A percentile compares a stretch with the other conserved stretches of the same genome.
Evolutionary conservation across 2,797 vertebrate genomes (phyloP).

Genomic region (Hylomyscus alleni): DNA sequence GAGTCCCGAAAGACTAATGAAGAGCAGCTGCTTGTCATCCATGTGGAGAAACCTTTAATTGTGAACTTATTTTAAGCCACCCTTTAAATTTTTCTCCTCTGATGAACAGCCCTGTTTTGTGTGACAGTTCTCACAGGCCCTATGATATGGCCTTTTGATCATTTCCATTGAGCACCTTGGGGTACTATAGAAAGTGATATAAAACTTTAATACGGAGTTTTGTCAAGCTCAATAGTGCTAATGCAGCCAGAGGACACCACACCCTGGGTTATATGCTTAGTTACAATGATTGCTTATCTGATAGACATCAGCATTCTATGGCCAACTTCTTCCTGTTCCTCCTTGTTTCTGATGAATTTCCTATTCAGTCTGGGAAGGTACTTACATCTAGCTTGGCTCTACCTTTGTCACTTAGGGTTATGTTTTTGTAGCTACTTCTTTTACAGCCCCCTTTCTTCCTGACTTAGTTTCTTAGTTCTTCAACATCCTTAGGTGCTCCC

Average conservation of each 20-base stretch:
- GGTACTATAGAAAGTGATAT: conserved; percentile 2
- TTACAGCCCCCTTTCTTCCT: neutral
- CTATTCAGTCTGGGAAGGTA: accelerated
- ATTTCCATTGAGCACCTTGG: neutral
- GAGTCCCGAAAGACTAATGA: conserved; percentile 66
- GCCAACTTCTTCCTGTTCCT: neutral
- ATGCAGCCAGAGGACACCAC: neutral
- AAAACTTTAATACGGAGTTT: conserved; percentile 26
- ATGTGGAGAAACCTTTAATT: conserved; percentile 42
- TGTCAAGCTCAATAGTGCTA: neutral
- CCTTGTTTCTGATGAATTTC: neutral
- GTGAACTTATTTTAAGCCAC: conserved; percentile 56
- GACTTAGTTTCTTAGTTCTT: conserved; percentile 18
- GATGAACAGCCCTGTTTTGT: neutral
- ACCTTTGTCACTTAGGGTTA: neutral
- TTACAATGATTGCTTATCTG: conserved; percentile 43
- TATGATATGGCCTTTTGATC: conserved; percentile 12
- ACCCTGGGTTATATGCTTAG: neutral
- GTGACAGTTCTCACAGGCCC: neutral
- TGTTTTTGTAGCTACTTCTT: neutral
- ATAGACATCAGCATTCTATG: neutral
- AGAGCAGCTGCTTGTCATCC: conserved; percentile 65
- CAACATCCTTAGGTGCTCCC: neutral
- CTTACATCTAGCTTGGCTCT: neutral
- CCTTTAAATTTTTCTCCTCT: conserved; percentile 38